Percentiles rank a stretch among this genome's conserved stretches.
phyloP scores from a whole-genome alignment of 2,888 invertebrate species.

The Ormyrus labotus region DNA sequence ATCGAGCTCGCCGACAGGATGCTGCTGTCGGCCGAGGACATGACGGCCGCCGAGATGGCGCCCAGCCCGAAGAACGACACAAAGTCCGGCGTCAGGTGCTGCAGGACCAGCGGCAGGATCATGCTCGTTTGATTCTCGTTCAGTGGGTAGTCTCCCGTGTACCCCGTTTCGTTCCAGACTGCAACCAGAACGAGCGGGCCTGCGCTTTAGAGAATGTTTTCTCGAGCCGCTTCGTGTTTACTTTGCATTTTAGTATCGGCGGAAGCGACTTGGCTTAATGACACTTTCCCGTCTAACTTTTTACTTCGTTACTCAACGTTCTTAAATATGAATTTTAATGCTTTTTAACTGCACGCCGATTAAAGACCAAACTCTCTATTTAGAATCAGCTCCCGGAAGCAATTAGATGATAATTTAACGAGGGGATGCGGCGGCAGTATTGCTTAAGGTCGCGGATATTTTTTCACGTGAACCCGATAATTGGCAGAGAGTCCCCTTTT shows the following conservation, averaged over 20 bases:
- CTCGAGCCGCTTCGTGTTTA: background rate
- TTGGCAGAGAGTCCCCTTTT: conserved; percentile 9
- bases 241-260: background rate
- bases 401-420: no score
- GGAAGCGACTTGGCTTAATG: background rate
- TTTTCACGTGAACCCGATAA: conserved; percentile 49
- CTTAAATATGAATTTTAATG: background rate
- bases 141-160: conserved; percentile 85
- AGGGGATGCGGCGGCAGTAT: background rate
- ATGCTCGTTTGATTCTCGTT: conserved; percentile 90
- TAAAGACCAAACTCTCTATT: no score
- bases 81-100: conserved; percentile 96
- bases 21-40: conserved; percentile 99
- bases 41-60: conserved; percentile 98
- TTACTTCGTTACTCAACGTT: background rate
- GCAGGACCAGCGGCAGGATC: conserved; percentile 97
- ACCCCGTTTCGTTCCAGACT: conserved; percentile 98
- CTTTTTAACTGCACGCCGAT: no score
- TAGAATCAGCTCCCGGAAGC: no score
- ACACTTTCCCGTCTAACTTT: conserved; percentile 10
- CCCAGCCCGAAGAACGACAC: conserved; percentile 98
- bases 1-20: conserved; percentile 98
- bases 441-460: conserved; percentile 17
- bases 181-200: conserved; percentile 60
- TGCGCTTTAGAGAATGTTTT: background rate